Percentiles rank a stretch among this genome's conserved stretches.
These are phyloP conservation scores for Drosophila longiperda DNA, from an alignment of 2,888 invertebrate species.

Conservation along the genomic window DNA sequence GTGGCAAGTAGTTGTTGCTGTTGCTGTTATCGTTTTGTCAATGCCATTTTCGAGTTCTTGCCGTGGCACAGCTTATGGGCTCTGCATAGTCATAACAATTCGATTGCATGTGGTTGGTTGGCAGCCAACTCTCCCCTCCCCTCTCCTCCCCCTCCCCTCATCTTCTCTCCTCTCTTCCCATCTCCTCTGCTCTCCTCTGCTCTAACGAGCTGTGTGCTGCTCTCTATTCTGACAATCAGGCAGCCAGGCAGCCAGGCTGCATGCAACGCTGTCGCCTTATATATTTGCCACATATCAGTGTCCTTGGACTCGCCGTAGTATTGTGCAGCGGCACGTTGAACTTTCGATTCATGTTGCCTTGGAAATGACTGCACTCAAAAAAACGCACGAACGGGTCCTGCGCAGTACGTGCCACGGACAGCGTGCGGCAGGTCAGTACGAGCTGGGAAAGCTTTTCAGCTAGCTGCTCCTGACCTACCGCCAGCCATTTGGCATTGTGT, in stretches of 20 bases:
- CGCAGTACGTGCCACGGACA: conserved; percentile 60
- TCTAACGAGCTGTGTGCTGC: background rate
- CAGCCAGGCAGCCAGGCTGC: conserved; percentile 18
- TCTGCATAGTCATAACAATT: conserved; percentile 51
- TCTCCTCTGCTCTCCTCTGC: background rate
- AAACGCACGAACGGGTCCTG: conserved; percentile 44
- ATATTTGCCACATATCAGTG: conserved; percentile 56
- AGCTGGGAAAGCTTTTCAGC: conserved; percentile 24
- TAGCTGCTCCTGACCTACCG: conserved; percentile 68
- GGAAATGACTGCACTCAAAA: conserved; percentile 58
- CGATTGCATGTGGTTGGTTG: conserved; percentile 19
- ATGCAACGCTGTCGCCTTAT: conserved; percentile 31
- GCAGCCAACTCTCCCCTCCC: background rate
- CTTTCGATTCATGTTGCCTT: conserved; percentile 70
- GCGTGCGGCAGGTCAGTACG: conserved; percentile 70
- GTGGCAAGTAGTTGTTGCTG: background rate
- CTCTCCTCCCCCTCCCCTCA: no score
- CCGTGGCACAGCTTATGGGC: conserved; percentile 49
- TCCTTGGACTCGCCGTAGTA: conserved; percentile 75
- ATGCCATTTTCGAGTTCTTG: conserved; percentile 7
- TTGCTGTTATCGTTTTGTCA: background rate
- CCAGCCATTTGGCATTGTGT: conserved; percentile 44
- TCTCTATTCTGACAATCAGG: background rate
- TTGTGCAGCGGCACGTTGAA: conserved; percentile 73
- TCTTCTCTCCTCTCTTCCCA: no score